Evolutionary conservation across 1,140 invertebrate genomes (phyloP), one percentile per base, ranked within the genome.

Genomic region (Nomia melanderi): DNA sequence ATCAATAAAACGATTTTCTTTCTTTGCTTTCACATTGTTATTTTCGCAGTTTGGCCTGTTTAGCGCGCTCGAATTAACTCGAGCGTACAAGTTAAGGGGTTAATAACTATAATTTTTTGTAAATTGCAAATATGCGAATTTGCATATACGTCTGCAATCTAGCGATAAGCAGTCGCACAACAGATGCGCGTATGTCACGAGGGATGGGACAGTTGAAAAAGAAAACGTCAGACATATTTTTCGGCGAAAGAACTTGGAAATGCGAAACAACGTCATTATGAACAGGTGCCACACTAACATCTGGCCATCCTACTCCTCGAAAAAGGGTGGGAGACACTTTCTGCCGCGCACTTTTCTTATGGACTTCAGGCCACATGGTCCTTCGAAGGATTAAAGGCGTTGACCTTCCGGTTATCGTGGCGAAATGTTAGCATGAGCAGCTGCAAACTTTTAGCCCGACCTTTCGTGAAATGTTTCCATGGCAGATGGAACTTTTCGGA

Each of bases 201-300:
- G 20, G 41, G 14, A 44, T 17, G 20, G 20, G 41, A 14, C 14
- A 17, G 41, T 44, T 44, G 41, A 44, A 44, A 44, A 44, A 44
- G 41, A 44, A 17, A 44, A 44, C 41, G 41, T 14, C 25, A 50
- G 57, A 36, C 44, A 36, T 47, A 71, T 27, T 39, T 73, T 63
- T 64, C 25, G 23, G 23, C n/a, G 20, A 20, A 63, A 29, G 23
- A 53, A 73, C 31, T 73, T 64, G 23, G 25, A 64, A 64, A 53
- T 64, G 33, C 53, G 31, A 73, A 64, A 73, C 27, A 60, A 47
- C 41, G n/a, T 72, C 70, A 50, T 62, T 63, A 63, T 72, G 70
- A 72, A 72, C 70, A 73, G 70, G 59, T 73, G 59, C 20, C 39
- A 29, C 41, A 33, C 23, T n/a, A 73, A 73, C 70, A 73, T 73